phyloP scores from a whole-genome alignment of 2,113 vertebrate genomes.

The Salvelinus fontinalis region DNA sequence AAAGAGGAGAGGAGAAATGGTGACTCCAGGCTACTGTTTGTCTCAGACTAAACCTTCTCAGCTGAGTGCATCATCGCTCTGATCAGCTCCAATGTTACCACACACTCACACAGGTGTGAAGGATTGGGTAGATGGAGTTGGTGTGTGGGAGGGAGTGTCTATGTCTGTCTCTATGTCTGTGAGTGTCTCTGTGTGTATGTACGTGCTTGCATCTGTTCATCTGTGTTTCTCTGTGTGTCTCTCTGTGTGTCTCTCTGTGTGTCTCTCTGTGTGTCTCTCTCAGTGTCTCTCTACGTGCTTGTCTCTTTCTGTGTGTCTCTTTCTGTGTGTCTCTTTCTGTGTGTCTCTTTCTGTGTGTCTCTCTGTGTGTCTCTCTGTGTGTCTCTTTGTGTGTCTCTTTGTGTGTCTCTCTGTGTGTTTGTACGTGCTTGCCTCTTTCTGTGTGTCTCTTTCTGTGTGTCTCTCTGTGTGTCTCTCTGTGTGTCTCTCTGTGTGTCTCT shows the following conservation, averaged over 20 bases:
- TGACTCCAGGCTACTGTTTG: not conserved
- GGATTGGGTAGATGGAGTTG: not conserved
- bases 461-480: too few relatives aligned
- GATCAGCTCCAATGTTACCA: not conserved
- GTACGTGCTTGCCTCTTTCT: not conserved
- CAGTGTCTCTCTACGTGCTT: conserved; percentile 8
- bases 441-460: conserved; percentile 3
- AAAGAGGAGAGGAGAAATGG: not conserved
- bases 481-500: not conserved
- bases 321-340: conserved; percentile 11
- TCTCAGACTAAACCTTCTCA: not conserved
- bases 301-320: not conserved
- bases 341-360: not conserved
- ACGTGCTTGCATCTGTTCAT: not conserved
- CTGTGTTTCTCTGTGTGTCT: not conserved
- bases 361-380: too few relatives aligned
- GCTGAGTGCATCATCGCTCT: not conserved
- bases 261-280: conserved; percentile 22
- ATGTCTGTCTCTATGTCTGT: not conserved
- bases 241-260: too few relatives aligned
- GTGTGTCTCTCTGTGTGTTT: not conserved
- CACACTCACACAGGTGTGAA: not conserved
- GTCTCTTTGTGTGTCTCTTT: too few relatives aligned
- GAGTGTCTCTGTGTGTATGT: not conserved
- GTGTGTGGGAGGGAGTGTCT: not conserved